Conservation (phyloP, 2,888 invertebrate species). For the Nezara viridula region DNA sequence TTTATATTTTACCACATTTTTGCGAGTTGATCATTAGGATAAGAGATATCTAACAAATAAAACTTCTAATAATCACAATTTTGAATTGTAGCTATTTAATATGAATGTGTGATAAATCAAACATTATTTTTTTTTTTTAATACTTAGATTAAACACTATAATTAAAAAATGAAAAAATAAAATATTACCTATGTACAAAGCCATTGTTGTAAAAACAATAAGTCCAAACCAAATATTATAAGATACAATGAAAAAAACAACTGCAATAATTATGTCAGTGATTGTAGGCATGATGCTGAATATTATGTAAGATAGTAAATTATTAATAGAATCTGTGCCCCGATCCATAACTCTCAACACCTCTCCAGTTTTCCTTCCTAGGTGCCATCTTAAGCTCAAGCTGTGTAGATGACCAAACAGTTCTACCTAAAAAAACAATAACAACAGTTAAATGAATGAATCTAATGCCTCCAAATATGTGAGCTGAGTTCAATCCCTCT, state of each 20-base stretch:
- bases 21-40: not conserved
- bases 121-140: too few species aligned
- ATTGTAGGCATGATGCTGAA: conserved; percentile 96
- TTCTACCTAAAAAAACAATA: conserved; percentile 76
- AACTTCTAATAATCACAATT: not conserved
- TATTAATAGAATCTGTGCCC: conserved; percentile 96
- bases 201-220: conserved; percentile 95
- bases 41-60: not conserved
- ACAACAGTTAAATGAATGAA: too few species aligned
- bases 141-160: too few species aligned
- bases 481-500: too few species aligned
- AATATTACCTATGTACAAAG: conserved; percentile 88
- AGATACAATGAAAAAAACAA: conserved; percentile 86
- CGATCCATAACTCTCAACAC: conserved; percentile 96
- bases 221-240: conserved; percentile 97
- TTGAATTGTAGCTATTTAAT: not conserved
- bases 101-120: not conserved
- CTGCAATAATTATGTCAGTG: conserved; percentile 91
- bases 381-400: conserved; percentile 94
- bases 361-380: conserved; percentile 95
- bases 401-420: conserved; percentile 90
- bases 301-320: conserved; percentile 89
- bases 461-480: too few species aligned
- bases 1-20: not conserved
- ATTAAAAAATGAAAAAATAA: not conserved